Evolutionary conservation across 2,113 vertebrate species (phyloP).

Genomic region (Mus spicilegus): DNA sequence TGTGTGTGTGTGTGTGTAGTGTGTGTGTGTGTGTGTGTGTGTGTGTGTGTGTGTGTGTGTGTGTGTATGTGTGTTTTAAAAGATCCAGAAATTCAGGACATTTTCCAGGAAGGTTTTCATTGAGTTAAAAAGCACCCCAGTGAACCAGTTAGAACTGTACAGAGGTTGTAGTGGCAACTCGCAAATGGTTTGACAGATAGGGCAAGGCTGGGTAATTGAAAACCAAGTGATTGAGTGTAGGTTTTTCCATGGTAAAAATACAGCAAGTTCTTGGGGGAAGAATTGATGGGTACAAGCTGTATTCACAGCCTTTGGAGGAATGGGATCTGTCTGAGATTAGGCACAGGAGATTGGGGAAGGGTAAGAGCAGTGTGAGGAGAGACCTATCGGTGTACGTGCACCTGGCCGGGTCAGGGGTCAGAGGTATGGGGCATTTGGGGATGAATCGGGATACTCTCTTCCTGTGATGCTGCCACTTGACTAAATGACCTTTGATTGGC

Average conservation of each 20-base stretch:
- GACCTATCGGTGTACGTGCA: background rate
- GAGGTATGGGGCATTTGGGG: background rate
- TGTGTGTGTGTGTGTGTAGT: too few relatives aligned
- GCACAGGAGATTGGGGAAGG: background rate
- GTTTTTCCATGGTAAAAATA: fast-evolving
- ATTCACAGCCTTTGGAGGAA: background rate
- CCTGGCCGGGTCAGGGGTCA: too few relatives aligned
- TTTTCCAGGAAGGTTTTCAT: background rate
- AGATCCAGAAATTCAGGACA: background rate
- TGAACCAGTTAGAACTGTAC: background rate
- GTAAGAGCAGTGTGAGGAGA: fast-evolving
- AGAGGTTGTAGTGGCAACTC: background rate
- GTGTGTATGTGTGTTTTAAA: background rate
- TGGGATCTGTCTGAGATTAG: background rate
- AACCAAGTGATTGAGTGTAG: background rate
- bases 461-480: background rate
- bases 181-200: fast-evolving
- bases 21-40: background rate
- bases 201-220: background rate
- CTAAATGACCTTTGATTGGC: background rate
- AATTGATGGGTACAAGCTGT: background rate
- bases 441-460: background rate
- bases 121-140: background rate
- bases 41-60: background rate
- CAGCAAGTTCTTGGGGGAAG: fast-evolving